Evolutionary conservation across 2,888 invertebrate genomes (phyloP), one percentile per base, ranked within the genome.

Genomic region (Latheticus oryzae): DNA sequence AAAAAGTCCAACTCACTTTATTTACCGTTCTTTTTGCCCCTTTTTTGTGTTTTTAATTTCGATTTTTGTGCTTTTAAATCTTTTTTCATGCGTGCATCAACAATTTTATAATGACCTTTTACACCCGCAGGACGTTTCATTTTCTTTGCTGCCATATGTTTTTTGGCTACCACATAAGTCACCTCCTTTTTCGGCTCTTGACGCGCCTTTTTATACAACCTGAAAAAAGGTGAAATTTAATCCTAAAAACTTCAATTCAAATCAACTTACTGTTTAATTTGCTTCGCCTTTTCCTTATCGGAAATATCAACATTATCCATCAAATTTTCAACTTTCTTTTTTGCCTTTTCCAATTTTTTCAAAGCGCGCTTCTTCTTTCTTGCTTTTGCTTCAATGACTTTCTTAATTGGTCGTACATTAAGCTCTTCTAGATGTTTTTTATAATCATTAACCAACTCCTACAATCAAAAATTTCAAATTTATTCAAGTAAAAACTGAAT

Each of bases 381-480:
- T 0, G 96, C 95, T 80, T 96, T 98, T 0, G 99, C 99, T 81
- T 99, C 97, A 66, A 96, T 87, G 0, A 99, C 93, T 80, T 99
- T 99, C 81, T 98, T 99, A 60, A 98, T 96, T 7, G 99, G 96
- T 59, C 96, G 84, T 0, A 91, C 91, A 79, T 99, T 95, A 24
- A 99, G 87, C 65, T 95, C 97, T 75, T 89, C 84, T 7, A 91
- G 79, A 67, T 87, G 85, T 63, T 90, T 90, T 67, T 89, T 88
- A 76, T 97, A 97, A 71, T 95, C 92, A 26, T 91, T 87, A 0
- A 93, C 87, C 48, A 93, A 82, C 78, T 90, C 90, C 86, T 89
- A 77, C 7, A 78, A 77, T n/a, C n/a, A n/a, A n/a, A n/a, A n/a
- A n/a, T n/a, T n/a, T n/a, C n/a, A 54, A 33, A 53, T 23, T 66